Percentiles rank a stretch among this genome's conserved stretches.
Conservation (phyloP, 1,140 invertebrate genomes). For the Mizuhopecten yessoensis region DNA sequence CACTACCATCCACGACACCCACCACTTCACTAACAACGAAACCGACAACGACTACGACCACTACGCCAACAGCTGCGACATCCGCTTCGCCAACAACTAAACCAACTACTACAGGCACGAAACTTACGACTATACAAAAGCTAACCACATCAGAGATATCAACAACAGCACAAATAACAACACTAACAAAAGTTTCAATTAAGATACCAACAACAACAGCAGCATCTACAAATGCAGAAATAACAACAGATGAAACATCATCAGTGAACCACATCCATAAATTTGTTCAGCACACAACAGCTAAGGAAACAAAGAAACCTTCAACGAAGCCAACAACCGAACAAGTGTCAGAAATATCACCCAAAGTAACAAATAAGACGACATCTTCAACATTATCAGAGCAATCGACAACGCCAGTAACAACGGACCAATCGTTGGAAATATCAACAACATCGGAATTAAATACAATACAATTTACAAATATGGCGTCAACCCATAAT, state of each 20-base stretch:
- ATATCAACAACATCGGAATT: background rate
- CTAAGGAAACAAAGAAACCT: too few relatives aligned
- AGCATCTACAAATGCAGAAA: too few relatives aligned
- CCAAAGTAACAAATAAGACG: too few relatives aligned
- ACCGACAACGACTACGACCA: background rate
- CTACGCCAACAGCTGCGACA: background rate
- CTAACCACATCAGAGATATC: too few relatives aligned
- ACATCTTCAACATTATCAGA: too few relatives aligned
- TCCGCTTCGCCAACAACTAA: background rate
- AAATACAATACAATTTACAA: background rate
- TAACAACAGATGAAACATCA: too few relatives aligned
- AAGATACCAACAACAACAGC: background rate
- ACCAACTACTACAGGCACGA: background rate
- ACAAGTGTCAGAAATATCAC: too few relatives aligned
- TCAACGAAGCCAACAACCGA: too few relatives aligned
- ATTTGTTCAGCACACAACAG: too few relatives aligned
- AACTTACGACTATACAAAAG: background rate
- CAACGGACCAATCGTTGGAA: too few relatives aligned
- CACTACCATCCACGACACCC: background rate
- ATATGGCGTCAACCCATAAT: background rate
- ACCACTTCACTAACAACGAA: background rate
- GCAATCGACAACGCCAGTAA: too few relatives aligned
- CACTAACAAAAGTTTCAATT: background rate
- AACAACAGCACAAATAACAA: background rate
- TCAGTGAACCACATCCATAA: too few relatives aligned